Evolutionary conservation across 2,888 invertebrate genomes (phyloP), one percentile per base, ranked within the genome.

Genomic region (Scaptomyza parva): DNA sequence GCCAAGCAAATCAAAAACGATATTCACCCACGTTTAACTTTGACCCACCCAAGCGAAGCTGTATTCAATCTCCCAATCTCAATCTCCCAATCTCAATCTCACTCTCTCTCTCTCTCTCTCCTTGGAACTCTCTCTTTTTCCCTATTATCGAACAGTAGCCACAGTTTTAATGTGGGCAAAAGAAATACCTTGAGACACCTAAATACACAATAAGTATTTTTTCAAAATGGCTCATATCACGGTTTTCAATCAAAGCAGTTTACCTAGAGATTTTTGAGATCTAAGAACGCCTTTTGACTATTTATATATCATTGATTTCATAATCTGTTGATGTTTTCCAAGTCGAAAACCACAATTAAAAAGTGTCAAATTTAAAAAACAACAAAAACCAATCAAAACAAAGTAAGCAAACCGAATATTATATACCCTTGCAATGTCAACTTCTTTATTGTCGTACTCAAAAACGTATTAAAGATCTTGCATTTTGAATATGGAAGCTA

Each of bases 31-130:
- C 76, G 55, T 41, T 53, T 45, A 76, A 76, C 73, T 76, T 24
- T 66, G 71, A 76, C 77, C 73, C 73, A 73, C 73, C 73, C 73
- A 61, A 72, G 47, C 41, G 20, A 41, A 50, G 26, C 73, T 52
- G 41, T 43, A 63, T 50, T 51, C 35, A 37, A 40, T 18, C 47
- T 28, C 28, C 24, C 4, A 8, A 47, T 30, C 14, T 41, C 28
- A 9, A 14, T 18, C 26, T 24, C 39, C 14, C 17, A 33, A 20
- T 51, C 22, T 37, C 45, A 11, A 3, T 30, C 30, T 30, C 30
- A 1, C 26, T 26, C 26, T 12, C 30, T 12, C 11, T 30, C 30
- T 30, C 26, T 24, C 4, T 28, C 24, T 30, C 43, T 22, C 20
- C 33, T 28, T 33, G 7, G n/a, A n/a, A n/a, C 30, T 12, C 11